Evolutionary conservation across 2,888 invertebrate genomes (phyloP), one percentile per base, ranked within the genome.

Genomic region (Boloria euphrosyne): DNA sequence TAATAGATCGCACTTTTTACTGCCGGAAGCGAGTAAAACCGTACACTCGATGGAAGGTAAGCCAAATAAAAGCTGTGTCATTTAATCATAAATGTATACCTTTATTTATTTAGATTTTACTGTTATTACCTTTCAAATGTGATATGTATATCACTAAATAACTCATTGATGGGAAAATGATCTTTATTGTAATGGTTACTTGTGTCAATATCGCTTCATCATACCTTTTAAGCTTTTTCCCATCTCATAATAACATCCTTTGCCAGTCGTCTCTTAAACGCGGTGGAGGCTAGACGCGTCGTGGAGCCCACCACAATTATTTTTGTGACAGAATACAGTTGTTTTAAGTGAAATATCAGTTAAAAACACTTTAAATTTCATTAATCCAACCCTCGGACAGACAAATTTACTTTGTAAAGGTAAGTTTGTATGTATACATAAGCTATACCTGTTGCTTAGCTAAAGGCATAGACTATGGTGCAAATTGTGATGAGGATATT

Each of bases 201-300:
- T 50, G 59, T 54, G 53, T 18, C 57, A 55, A 60, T 62, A 60
- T 67, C 51, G 57, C 57, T 17, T 57, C 16, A 52, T 51, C 31
- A 51, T 63, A 63, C 54, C 64, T 67, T 72, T 66, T 73, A 74
- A 75, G 73, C 74, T 73, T 73, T 71, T 60, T 67, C 66, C 69
- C 70, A 66, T 70, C 75, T 67, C 72, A 74, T 74, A 71, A 74
- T 71, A 73, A 73, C 73, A 75, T 73, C 70, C 71, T 65, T 70
- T 68, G 67, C 73, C 79, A 80, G 79, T 80, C 65, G 73, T 65
- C 62, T 52, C 59, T 67, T 58, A 70, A 63, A 46, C 67, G 63
- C 47, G 61, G 73, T 51, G 22, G 46, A 44, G 68, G 54, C 50
- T 62, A 73, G 73, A 71, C 76, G 78, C 67, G 62, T 70, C 72